These are phyloP conservation scores for Bicyclus anynana DNA, from an alignment of 1,140 invertebrate species.

Conservation along the genomic window DNA sequence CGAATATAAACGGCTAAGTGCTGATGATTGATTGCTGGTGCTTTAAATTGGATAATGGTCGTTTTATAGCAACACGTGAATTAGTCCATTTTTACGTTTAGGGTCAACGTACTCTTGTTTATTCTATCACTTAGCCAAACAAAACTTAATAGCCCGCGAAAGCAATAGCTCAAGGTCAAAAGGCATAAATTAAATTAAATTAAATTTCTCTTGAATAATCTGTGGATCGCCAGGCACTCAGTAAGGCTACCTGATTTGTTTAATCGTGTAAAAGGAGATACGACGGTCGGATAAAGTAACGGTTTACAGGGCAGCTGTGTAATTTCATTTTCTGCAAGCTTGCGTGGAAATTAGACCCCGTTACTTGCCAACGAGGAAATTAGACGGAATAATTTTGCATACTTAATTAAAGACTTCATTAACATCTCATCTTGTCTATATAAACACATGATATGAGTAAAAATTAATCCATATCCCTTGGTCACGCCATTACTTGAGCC, in stretches of 20 bases:
- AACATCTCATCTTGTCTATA: no score
- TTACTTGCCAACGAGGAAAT: no score
- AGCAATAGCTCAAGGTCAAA: slow-evolving; percentile 9
- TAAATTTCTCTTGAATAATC: slow-evolving; percentile 1
- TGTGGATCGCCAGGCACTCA: not conserved
- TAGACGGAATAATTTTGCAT: no score
- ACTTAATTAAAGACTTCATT: no score
- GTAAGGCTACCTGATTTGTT: slow-evolving; percentile 7
- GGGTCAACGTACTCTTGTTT: not conserved
- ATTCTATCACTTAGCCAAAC: not conserved
- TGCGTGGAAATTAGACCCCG: not conserved
- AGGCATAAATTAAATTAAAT: slow-evolving; percentile 9
- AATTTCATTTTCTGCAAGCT: not conserved
- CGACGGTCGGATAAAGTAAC: slow-evolving; percentile 2
- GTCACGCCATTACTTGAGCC: no score
- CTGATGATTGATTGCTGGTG: not conserved
- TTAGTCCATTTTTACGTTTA: not conserved
- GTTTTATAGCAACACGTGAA: slow-evolving; percentile 1
- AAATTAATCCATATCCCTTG: no score
- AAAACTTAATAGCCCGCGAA: not conserved
- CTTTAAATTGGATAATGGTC: not conserved
- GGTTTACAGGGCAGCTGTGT: not conserved
- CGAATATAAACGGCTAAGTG: not conserved
- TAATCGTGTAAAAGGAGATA: slow-evolving; percentile 9
- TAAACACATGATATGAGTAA: no score